Base-by-base conservation (phyloP, 2,113 vertebrate species). In the Vulpes lagopus region DNA sequence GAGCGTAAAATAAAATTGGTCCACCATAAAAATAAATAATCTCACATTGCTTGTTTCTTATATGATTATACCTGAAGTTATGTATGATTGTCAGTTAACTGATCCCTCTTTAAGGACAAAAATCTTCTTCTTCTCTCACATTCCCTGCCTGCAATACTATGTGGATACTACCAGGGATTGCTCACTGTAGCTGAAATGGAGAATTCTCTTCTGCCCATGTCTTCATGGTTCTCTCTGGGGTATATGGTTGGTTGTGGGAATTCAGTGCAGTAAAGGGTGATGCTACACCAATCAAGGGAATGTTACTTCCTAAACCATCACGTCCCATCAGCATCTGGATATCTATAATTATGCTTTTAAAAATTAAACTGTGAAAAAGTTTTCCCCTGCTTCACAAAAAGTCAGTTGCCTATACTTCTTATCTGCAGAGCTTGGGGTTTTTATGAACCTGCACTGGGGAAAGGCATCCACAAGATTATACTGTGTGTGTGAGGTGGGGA, bases 1-100 rank as follows among this genome's bases (percentile, higher is more conserved):
- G 10, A 91, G 16, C 60, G 67, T 83, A 92, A 89, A 74, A 64
- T 92, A 64, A 64, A 96, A 93, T 35, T 19, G n/a, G 12, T 38
- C 12, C 51, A 62, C 32, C 51, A 55, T 49, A 62, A 38, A 94
- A 84, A 91, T 78, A 79, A 91, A 91, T 23, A 14, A 3, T 43
- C 16, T 89, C 59, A 9, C 35, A 27, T 10, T 64, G 15, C 81
- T n/a, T 86, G 20, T 49, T 85, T 89, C 62, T 38, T 64, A 11
- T 32, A 23, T 49, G n/a, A 80, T 80, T 86, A 64, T 38, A 53
- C 65, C 64, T 55, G 81, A 65, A 76, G 38, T 35, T 27, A 25
- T 5, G 6, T 30, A 27, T 15, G 60, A 19, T 55, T 57, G 30
- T 11, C 82, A 86, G 27, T 60, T 60, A 60, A 51, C 7, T 19